These are phyloP conservation scores for Agrochola litura DNA, from an alignment of 2,888 invertebrate species.

Conservation along the genomic window DNA sequence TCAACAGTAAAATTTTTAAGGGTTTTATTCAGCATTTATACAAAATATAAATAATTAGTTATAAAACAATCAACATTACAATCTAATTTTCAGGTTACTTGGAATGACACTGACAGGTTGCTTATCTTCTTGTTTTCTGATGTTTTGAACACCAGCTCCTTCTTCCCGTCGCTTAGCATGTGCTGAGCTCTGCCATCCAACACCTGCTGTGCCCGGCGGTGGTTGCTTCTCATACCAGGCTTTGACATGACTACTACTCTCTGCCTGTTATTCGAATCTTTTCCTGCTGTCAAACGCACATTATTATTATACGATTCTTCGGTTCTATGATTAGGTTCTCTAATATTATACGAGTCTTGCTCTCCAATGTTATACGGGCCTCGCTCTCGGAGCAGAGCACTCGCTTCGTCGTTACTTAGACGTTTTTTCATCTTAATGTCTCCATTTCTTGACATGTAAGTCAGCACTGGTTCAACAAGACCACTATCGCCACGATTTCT, in stretches of 20 bases:
- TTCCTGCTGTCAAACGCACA: constrained; percentile 62
- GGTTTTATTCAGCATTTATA: constrained; percentile 43
- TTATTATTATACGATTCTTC: constrained; percentile 48
- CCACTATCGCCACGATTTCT: constrained; percentile 42
- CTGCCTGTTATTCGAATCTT: constrained; percentile 59
- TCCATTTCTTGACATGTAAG: constrained; percentile 68
- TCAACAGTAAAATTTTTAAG: not conserved
- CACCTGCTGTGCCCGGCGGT: constrained; percentile 45
- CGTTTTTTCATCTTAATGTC: constrained; percentile 75
- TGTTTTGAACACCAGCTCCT: constrained; percentile 78
- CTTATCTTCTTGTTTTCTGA: constrained; percentile 76
- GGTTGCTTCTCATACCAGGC: not conserved
- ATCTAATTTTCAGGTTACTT: constrained; percentile 65
- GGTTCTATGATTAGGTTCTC: not conserved
- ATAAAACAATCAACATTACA: constrained; percentile 43
- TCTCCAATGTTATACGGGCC: not conserved
- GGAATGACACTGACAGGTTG: constrained; percentile 81
- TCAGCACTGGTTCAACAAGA: constrained; percentile 68
- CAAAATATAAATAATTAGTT: constrained; percentile 59
- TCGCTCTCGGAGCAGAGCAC: constrained; percentile 62
- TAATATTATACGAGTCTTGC: not conserved
- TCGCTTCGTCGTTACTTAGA: constrained; percentile 76
- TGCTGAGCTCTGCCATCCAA: constrained; percentile 63
- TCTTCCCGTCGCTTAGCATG: constrained; percentile 69
- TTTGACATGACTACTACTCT: constrained; percentile 66